Base-by-base conservation (phyloP, 1,140 invertebrate species). In the Halictus rubicundus region DNA sequence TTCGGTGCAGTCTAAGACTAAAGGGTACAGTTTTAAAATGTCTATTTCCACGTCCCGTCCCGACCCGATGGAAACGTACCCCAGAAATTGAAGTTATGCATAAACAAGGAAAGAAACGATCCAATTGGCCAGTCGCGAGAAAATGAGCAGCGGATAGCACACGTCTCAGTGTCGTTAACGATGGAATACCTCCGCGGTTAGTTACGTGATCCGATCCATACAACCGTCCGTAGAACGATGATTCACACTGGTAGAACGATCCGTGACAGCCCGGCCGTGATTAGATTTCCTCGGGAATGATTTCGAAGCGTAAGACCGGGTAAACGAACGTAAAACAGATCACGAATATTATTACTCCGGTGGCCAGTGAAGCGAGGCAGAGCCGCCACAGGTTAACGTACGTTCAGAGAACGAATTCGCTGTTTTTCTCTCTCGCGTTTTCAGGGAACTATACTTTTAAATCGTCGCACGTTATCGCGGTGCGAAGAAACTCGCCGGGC, bases 241-340 rank as follows among this genome's bases (percentile, higher is more conserved):
- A 78, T 78, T 78, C 76, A 64, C 76, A 37, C 6, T 9, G 37
- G 8, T 7, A 14, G 46, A 61, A 64, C 57, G 49, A 42, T 39
- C 32, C 49, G 32, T 71, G 59, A 78, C 76, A 57, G 60, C 27
- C 49, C 3, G 19, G 8, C 0, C 61, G 32, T 65, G 76, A 72
- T 72, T 65, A 78, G 60, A 78, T 65, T 71, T 72, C 23, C 46
- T 37, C 32, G 68, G 16, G 76, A 70, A 46, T 72, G 64, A 78
- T 65, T 66, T 61, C 21, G 66, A 19, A 54, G 52, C 49, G 78
- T 23, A 23, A 42, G 66, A 79, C 46, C 63, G 78, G 49, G 4
- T 54, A 37, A 72, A 74, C 63, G 63, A 74, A 27, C 61, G 59
- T 66, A 60, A 65, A 73, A 79, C 70, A 25, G 77, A 79, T 79